A percentile compares a stretch with the other conserved stretches of the same genome.
Evolutionary conservation across 30 jellyfish, hydroid and myxozoan species (phyloP).

Genomic region (Hydra vulgaris): DNA sequence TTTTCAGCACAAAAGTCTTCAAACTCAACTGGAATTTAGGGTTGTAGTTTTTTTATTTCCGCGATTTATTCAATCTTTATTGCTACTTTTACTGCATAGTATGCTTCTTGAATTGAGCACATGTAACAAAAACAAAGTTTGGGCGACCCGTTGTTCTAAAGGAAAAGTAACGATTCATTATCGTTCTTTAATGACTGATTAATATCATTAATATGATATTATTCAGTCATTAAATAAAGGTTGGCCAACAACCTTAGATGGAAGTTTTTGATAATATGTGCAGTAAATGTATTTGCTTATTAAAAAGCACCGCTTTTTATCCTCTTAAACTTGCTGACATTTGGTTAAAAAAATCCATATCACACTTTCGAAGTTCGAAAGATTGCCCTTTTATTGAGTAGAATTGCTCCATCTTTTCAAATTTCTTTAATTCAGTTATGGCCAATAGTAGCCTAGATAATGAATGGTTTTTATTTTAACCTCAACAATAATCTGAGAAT

Average conservation of each 20-base stretch:
- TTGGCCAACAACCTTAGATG: not conserved
- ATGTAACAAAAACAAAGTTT: not conserved
- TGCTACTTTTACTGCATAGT: not conserved
- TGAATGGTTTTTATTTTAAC: not conserved
- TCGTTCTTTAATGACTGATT: no score
- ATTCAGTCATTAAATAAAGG: not conserved
- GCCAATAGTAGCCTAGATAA: not conserved
- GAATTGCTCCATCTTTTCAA: not conserved
- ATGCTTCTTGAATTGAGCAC: not conserved
- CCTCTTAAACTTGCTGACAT: not conserved
- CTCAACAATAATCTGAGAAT: not conserved
- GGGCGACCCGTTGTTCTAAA: not conserved
- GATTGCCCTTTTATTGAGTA: not conserved
- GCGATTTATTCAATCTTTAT: not conserved
- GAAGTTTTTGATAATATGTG: not conserved
- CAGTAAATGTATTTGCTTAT: not conserved
- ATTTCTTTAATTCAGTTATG: not conserved
- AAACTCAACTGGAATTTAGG: not conserved
- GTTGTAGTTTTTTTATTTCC: not conserved
- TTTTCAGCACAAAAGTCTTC: not conserved
- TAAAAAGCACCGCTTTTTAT: not conserved
- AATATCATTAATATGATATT: no score
- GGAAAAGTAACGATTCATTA: not conserved
- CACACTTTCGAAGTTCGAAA: not conserved
- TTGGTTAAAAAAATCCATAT: not conserved